Evolutionary conservation across 2,888 invertebrate genomes (phyloP), one percentile per base, ranked within the genome.

Genomic region (Papilio elwesi): DNA sequence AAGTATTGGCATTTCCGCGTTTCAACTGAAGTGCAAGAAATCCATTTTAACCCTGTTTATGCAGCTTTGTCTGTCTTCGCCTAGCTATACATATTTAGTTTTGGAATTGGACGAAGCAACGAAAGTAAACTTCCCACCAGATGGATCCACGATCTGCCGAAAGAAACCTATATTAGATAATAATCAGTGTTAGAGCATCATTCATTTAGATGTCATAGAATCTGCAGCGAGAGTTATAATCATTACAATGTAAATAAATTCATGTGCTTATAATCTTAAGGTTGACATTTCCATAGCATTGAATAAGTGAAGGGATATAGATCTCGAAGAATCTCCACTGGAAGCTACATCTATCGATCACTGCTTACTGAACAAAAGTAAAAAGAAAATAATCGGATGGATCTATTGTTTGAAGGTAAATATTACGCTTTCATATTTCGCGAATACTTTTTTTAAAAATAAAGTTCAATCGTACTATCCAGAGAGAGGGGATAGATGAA

Each of bases 291-390:
- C 64, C 13, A 13, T 55, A 72, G 63, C 65, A 69, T 47, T 49
- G 66, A 78, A 82, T 81, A 75, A 74, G 65, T 68, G 71, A 75
- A 76, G 71, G 78, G 79, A 82, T 84, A 86, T 87, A 85, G 82
- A 86, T 84, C 86, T 83, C 82, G 62, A 63, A 63, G 81, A 78
- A 76, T 76, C 78, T 83, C 85, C 85, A 86, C 85, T 88, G 80
- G 81, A 81, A 83, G 78, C 80, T 78, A 83, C 79, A 78, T 79
- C 84, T 81, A 90, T 91, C 87, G 82, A 90, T 91, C 90, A 89
- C 85, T 70, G 74, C 80, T 79, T 80, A 80, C 82, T 83, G 82
- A 85, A 81, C 85, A 83, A 86, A 84, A 85, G 85, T 84, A 81
- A 84, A 87, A 84, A 79, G 80, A 83, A 85, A 83, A 85, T 81